Conservation (phyloP, 2,888 invertebrate genomes). For the Temnothorax ravouxi region DNA sequence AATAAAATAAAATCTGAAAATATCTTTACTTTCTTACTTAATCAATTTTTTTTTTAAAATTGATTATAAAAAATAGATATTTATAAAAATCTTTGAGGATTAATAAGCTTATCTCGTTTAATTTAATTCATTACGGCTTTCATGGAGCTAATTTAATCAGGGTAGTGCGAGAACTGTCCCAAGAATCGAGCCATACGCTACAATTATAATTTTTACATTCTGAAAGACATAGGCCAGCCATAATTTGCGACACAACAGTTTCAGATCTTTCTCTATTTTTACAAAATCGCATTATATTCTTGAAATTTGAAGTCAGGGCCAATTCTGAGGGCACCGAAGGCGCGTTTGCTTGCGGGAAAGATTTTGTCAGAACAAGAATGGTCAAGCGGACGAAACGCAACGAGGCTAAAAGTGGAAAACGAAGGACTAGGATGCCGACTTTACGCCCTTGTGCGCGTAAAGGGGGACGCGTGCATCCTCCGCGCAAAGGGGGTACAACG, state of each 20-base stretch:
- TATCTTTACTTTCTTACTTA: not conserved
- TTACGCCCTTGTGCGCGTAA: conserved; percentile 64
- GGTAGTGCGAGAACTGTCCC: not conserved
- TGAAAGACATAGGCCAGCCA: not conserved
- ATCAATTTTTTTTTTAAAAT: not conserved
- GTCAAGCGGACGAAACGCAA: conserved; percentile 63
- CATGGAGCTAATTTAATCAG: not conserved
- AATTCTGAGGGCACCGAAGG: not conserved
- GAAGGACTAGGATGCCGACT: conserved; percentile 63
- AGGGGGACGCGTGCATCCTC: conserved; percentile 35
- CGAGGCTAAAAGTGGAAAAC: conserved; percentile 80
- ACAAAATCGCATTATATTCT: not conserved
- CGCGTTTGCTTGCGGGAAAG: not conserved
- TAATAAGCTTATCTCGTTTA: not conserved
- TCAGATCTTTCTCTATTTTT: not conserved
- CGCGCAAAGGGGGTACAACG: conserved; percentile 53
- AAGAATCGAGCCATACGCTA: not conserved
- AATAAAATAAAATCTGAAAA: not conserved
- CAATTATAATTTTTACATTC: not conserved
- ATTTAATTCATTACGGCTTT: not conserved
- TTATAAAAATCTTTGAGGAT: not conserved
- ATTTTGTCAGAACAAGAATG: not conserved
- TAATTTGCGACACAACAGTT: not conserved
- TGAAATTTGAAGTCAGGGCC: not conserved
- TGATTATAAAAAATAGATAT: not conserved